A percentile compares a stretch with the other conserved stretches of the same genome.
Evolutionary conservation across 2,797 vertebrate genomes (phyloP).

Genomic region (Esox lucius): DNA sequence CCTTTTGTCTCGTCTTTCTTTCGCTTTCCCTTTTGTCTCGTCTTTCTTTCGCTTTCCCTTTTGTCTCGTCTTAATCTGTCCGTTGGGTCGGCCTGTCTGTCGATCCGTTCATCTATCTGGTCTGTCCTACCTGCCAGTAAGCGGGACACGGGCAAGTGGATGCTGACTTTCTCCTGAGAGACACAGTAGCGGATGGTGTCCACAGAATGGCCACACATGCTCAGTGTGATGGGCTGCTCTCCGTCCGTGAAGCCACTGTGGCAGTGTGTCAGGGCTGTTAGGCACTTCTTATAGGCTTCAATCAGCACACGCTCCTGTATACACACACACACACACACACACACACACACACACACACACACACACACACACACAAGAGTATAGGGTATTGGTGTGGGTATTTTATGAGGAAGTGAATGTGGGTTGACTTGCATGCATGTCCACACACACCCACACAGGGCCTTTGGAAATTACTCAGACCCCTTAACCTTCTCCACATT

Average conservation of each 20-base stretch:
- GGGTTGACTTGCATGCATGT: neutral
- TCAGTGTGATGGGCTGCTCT: constrained; percentile 91
- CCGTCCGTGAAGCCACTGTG: constrained; percentile 89
- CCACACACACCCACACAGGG: neutral
- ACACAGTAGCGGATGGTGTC: constrained; percentile 95
- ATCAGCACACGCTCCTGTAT: constrained; percentile 88
- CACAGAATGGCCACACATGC: constrained; percentile 88
- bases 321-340: constrained; percentile 6
- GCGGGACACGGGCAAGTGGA: constrained; percentile 92
- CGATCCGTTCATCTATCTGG: neutral
- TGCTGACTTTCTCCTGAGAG: constrained; percentile 96
- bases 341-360: constrained; percentile 25
- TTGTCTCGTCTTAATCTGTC: too few relatives aligned
- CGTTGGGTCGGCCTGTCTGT: too few relatives aligned
- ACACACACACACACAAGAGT: constrained; percentile 20
- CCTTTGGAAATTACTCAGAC: too few relatives aligned
- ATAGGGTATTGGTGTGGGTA: neutral
- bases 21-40: too few relatives aligned
- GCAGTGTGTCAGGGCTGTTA: constrained; percentile 84
- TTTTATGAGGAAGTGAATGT: neutral
- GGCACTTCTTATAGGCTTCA: constrained; percentile 91
- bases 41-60: too few relatives aligned
- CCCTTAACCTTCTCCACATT: too few relatives aligned
- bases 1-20: too few relatives aligned
- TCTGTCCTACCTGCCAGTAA: constrained; percentile 86